phyloP scores from a whole-genome alignment of 2,888 invertebrate species.

The Clunio marinus region DNA sequence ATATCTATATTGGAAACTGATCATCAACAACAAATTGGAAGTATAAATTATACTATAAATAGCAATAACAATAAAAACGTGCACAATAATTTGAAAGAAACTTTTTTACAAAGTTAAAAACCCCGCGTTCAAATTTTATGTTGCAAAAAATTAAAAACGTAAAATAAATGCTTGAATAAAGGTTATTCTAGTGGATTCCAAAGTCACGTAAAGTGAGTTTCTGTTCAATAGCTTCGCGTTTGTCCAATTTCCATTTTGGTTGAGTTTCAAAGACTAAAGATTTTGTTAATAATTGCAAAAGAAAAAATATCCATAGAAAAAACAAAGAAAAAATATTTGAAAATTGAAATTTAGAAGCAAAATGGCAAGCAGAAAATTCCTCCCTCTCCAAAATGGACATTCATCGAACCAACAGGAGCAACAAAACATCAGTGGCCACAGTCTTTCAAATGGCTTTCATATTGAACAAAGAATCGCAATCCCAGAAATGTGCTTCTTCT shows the following conservation, averaged over 20 bases:
- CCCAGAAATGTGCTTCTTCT: slow-evolving; percentile 97
- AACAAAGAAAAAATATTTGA: slow-evolving; percentile 26
- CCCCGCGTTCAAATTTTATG: not conserved
- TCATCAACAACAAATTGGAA: no score
- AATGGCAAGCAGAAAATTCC: slow-evolving; percentile 34
- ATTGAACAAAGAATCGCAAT: slow-evolving; percentile 60
- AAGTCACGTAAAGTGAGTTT: slow-evolving; percentile 3
- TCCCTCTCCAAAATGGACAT: slow-evolving; percentile 20
- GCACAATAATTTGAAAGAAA: no score
- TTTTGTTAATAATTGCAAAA: not conserved
- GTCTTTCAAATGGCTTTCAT: not conserved
- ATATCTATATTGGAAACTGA: no score
- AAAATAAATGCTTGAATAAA: slow-evolving; percentile 21
- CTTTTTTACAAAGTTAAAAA: no score
- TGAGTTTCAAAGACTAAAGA: not conserved
- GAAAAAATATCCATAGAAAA: not conserved
- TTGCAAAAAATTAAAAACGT: not conserved
- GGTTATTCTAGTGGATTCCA: slow-evolving; percentile 16
- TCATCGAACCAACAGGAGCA: slow-evolving; percentile 12
- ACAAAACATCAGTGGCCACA: slow-evolving; percentile 6
- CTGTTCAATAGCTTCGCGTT: not conserved
- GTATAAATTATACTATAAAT: no score
- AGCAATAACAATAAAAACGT: no score
- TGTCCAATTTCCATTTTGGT: slow-evolving; percentile 4
- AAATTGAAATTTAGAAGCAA: no score